Evolutionary conservation across 2,113 vertebrate species (phyloP).

Genomic region (Pygoscelis antarcticus): DNA sequence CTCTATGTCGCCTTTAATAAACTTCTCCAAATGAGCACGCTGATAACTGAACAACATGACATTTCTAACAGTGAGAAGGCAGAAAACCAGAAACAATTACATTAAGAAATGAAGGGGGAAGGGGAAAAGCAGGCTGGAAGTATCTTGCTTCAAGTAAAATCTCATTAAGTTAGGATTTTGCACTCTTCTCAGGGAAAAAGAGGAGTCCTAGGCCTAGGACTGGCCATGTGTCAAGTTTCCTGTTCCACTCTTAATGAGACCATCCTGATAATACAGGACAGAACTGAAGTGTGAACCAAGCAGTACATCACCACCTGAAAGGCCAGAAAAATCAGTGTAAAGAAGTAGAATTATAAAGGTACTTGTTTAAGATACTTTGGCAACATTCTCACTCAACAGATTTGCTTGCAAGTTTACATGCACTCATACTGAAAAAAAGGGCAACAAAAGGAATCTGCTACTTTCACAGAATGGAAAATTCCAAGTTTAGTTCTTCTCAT

Average conservation of each 20-base stretch:
- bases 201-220: neutral
- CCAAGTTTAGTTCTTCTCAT: neutral
- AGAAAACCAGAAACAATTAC: slow-evolving; percentile 60
- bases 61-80: slow-evolving; percentile 50
- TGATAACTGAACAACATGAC: slow-evolving; percentile 54
- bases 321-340: neutral
- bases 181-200: neutral
- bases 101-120: neutral
- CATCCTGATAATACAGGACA: neutral
- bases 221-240: neutral
- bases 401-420: neutral
- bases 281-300: neutral
- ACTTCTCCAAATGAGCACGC: slow-evolving; percentile 42
- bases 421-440: neutral
- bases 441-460: neutral
- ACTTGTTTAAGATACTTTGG: neutral
- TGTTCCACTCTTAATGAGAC: neutral
- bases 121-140: neutral
- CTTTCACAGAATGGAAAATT: neutral
- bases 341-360: neutral
- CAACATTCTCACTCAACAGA: neutral
- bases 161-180: neutral
- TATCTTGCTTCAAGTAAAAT: neutral
- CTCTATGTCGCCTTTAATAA: slow-evolving; percentile 46
- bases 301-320: neutral